Conservation (phyloP, 2,888 invertebrate species). For the Thecocarcelia acutangulata region DNA sequence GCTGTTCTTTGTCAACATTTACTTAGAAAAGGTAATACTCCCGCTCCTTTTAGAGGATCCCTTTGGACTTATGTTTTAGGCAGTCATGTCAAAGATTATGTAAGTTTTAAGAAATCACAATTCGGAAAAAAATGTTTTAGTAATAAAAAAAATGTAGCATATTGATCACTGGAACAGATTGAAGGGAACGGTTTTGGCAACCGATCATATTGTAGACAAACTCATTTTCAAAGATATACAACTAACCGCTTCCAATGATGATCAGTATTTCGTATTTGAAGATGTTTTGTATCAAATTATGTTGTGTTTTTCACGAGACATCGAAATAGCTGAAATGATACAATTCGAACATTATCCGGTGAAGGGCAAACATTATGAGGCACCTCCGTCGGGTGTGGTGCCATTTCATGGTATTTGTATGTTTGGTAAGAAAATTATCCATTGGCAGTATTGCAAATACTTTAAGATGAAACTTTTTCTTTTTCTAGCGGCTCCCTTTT, state of each 20-base stretch:
- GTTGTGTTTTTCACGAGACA: slow-evolving; percentile 95
- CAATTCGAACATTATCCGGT: slow-evolving; percentile 82
- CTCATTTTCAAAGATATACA: slow-evolving; percentile 97
- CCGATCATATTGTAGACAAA: slow-evolving; percentile 96
- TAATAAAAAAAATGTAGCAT: slow-evolving; percentile 83
- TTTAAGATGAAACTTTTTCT: too few relatives aligned
- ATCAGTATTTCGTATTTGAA: slow-evolving; percentile 98
- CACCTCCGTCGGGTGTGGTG: slow-evolving; percentile 95
- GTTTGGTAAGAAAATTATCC: slow-evolving; percentile 87
- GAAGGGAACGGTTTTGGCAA: slow-evolving; percentile 90
- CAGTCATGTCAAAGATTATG: slow-evolving; percentile 84
- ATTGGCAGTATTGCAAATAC: too few relatives aligned
- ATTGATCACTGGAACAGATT: slow-evolving; percentile 89
- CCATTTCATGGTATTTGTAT: slow-evolving; percentile 98
- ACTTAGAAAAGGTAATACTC: slow-evolving; percentile 84
- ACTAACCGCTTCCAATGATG: slow-evolving; percentile 97
- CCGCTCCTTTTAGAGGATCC: slow-evolving; percentile 86
- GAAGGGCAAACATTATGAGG: slow-evolving; percentile 80
- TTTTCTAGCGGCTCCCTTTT: slow-evolving; percentile 92
- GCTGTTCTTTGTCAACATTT: slow-evolving; percentile 95
- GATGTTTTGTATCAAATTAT: slow-evolving; percentile 96
- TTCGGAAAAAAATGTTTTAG: too few relatives aligned
- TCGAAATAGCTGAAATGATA: slow-evolving; percentile 88
- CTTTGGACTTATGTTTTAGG: slow-evolving; percentile 95
- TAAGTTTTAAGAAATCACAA: slow-evolving; percentile 11